Base-by-base conservation (phyloP, 2,113 vertebrate species). In the Syngnathus floridae region DNA sequence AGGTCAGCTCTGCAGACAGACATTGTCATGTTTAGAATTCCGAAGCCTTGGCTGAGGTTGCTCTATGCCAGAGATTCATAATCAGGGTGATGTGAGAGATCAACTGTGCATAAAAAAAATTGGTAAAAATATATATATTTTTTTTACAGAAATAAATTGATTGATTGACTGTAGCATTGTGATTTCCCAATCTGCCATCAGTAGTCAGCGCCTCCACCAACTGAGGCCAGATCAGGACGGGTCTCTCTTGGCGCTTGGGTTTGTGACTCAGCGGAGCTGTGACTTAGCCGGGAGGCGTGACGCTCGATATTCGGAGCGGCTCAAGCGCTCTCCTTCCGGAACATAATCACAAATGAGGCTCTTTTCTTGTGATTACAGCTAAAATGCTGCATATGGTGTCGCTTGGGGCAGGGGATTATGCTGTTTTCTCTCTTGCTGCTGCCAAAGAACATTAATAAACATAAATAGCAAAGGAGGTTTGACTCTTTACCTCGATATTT, bases 241-340 rank as follows among this genome's bases (percentile, higher is more conserved):
- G 59, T 59, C 66, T 72, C 64, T 21, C 77, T 70, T 70, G 70
- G 65, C 56, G 67, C 52, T 74, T 75, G 52, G 38, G 19, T 57
- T n/a, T 62, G 64, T 78, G 73, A 76, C 73, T 80, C 75, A 70
- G 67, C 65, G 17, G 57, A 58, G 74, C 56, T 70, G 13, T 8
- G 67, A 75, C 67, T 56, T 69, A 49, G 31, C 55, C 80, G 43
- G 26, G 62, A 57, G 79, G 70, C 71, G 26, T 55, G 3, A 17
- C 4, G 69, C 58, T 1, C 57, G 16, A 58, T 51, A 0, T 35
- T 58, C 61, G 55, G 45, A 62, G 40, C 35, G 31, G 43, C 49
- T 60, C 16, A 1, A 22, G 13, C 38, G 11, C 21, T n/a, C n/a
- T 19, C 31, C 35, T 37, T 65, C 64, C 62, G 22, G 14, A 43